Conservation (phyloP, 2,888 invertebrate genomes). For the Lydus trimaculatus region DNA sequence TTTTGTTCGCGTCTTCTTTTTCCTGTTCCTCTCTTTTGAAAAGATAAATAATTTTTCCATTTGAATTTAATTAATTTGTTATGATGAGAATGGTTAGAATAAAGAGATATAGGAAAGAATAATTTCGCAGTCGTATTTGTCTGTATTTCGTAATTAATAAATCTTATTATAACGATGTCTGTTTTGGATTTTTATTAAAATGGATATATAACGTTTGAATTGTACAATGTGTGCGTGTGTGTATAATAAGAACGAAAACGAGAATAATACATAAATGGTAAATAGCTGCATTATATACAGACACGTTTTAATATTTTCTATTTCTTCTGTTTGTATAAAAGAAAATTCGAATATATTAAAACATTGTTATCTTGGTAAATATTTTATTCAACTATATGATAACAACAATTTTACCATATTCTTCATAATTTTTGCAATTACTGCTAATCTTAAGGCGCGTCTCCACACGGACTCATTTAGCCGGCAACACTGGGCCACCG, state of each 20-base stretch:
- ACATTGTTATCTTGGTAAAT: neutral
- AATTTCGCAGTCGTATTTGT: constrained; percentile 11
- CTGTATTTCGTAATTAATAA: constrained; percentile 12
- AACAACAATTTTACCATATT: neutral
- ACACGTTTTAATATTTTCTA: constrained; percentile 1
- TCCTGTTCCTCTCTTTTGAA: too few relatives aligned
- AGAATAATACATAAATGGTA: constrained; percentile 3
- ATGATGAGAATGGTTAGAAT: constrained; percentile 17
- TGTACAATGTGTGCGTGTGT: neutral
- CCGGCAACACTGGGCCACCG: too few relatives aligned
- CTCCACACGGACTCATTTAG: too few relatives aligned
- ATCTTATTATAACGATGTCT: constrained; percentile 14
- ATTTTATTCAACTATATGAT: neutral
- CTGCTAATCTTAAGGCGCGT: neutral
- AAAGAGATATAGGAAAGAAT: constrained; percentile 4
- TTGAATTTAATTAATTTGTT: constrained; percentile 10
- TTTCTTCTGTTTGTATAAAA: neutral
- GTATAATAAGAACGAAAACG: neutral
- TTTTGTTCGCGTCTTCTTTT: neutral
- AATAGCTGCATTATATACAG: constrained; percentile 6
- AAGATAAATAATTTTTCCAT: constrained; percentile 10
- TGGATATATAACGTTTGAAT: neutral
- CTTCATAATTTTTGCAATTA: neutral
- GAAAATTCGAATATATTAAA: neutral
- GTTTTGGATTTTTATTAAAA: constrained; percentile 15